phyloP scores from a whole-genome alignment of 2,888 invertebrate genomes.

The Plebejus argus region DNA sequence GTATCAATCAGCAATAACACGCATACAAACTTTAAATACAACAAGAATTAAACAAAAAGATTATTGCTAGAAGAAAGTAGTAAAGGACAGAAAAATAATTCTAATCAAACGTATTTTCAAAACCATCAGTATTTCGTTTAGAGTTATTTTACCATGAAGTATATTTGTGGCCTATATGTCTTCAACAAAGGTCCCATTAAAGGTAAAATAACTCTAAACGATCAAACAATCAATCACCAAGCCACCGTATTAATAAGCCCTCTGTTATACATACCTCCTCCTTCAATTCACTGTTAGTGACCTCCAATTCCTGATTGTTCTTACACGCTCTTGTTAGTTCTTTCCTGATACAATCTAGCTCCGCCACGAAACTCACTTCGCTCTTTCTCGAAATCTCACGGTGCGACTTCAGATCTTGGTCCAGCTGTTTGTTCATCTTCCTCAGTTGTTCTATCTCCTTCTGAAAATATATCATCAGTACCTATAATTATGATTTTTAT shows the following conservation, averaged over 20 bases:
- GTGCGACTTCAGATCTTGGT: constrained; percentile 72
- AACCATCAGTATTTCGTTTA: background rate
- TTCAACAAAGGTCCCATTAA: background rate
- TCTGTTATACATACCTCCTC: constrained; percentile 80
- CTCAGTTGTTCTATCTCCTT: constrained; percentile 65
- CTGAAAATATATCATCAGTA: constrained; percentile 48
- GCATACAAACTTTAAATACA: background rate
- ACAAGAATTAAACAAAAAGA: too few species aligned
- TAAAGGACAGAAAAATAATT: background rate
- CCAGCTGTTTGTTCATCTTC: constrained; percentile 64
- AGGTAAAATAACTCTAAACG: background rate
- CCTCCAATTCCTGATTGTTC: constrained; percentile 83
- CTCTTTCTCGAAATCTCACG: constrained; percentile 70
- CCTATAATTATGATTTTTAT: background rate
- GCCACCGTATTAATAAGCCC: constrained; percentile 22
- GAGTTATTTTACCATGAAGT: too few species aligned
- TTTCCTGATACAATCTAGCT: constrained; percentile 73
- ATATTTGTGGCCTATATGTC: background rate
- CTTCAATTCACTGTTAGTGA: constrained; percentile 84
- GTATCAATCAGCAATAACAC: too few species aligned
- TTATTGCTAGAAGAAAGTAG: too few species aligned
- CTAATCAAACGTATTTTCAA: background rate
- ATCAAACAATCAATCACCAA: background rate
- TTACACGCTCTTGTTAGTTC: constrained; percentile 78
- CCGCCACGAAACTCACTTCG: constrained; percentile 68